phyloP scores from a whole-genome alignment of 2,797 vertebrate genomes.

The Thamnophis elegans region DNA sequence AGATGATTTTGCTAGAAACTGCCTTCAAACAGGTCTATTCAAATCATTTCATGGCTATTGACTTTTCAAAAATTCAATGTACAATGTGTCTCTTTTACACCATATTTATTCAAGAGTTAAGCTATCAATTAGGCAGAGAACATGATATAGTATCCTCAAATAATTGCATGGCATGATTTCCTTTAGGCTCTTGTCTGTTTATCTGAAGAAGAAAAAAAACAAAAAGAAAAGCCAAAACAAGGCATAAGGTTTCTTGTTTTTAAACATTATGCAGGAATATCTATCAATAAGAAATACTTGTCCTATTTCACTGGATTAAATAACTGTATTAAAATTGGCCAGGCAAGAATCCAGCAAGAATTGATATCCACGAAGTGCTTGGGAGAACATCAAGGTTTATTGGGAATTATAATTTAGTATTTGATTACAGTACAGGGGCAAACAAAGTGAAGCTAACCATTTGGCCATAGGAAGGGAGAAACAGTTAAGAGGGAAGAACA shows the following conservation, averaged over 20 bases:
- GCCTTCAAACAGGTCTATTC: background rate
- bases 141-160: background rate
- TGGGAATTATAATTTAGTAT: background rate
- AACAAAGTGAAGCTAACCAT: background rate
- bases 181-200: background rate
- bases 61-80: background rate
- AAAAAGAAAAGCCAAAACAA: background rate
- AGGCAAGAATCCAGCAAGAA: background rate
- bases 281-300: background rate
- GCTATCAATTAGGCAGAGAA: background rate
- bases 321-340: background rate
- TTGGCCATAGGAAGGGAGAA: background rate
- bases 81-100: background rate
- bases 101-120: slow-evolving; percentile 25
- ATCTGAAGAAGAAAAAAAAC: background rate
- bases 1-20: background rate
- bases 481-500: background rate
- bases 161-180: background rate
- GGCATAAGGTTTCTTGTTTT: background rate
- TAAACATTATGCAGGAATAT: background rate
- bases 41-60: background rate
- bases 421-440: background rate
- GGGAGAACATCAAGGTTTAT: background rate
- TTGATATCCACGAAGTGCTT: background rate
- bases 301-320: background rate